phyloP scores from a whole-genome alignment of 2,113 vertebrate genomes.

The Martes martes region DNA sequence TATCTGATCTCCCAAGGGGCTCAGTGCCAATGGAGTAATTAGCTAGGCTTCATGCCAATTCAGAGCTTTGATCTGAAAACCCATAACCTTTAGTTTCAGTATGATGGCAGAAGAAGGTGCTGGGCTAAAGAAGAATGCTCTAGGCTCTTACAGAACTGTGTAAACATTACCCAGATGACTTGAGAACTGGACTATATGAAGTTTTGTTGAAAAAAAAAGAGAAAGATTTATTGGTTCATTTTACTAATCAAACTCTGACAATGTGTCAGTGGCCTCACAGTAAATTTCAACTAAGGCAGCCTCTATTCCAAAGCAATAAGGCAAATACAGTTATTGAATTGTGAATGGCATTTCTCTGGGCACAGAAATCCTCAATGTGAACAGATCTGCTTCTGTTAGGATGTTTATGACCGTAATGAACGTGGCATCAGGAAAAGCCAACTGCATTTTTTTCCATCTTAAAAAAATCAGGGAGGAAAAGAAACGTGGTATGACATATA shows the following conservation, averaged over 20 bases:
- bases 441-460: slow-evolving; percentile 22
- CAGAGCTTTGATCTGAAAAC: slow-evolving; percentile 68
- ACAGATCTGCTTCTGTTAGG: slow-evolving; percentile 51
- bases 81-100: slow-evolving; percentile 47
- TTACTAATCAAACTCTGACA: slow-evolving; percentile 35
- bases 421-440: slow-evolving; percentile 47
- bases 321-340: slow-evolving; percentile 27
- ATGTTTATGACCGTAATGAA: slow-evolving; percentile 37
- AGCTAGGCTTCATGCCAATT: slow-evolving; percentile 63
- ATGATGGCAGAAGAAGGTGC: slow-evolving; percentile 34
- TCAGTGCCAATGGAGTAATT: slow-evolving; percentile 64
- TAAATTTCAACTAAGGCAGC: slow-evolving; percentile 39
- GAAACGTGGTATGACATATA: slow-evolving; percentile 37
- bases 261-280: slow-evolving; percentile 2
- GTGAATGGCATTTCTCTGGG: slow-evolving; percentile 39
- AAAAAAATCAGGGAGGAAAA: neutral
- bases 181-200: neutral
- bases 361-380: neutral
- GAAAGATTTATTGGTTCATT: slow-evolving; percentile 25
- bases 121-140: slow-evolving; percentile 32
- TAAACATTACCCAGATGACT: neutral
- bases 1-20: slow-evolving; percentile 68
- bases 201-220: neutral
- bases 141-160: slow-evolving; percentile 10
- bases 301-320: slow-evolving; percentile 30